These are phyloP conservation scores for Coboldia fuscipes DNA, from an alignment of 1,140 invertebrate species.

Conservation along the genomic window DNA sequence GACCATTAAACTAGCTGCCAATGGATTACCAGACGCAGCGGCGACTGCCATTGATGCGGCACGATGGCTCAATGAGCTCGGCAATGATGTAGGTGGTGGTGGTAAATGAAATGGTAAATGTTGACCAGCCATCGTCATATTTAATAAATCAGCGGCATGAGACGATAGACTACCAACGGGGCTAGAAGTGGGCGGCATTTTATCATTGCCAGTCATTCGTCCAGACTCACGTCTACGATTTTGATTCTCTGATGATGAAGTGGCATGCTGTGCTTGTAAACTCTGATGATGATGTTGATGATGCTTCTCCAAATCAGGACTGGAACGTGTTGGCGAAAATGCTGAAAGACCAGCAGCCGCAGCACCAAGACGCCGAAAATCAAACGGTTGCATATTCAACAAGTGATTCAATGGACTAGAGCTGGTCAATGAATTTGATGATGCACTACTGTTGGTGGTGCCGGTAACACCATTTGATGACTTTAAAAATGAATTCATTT, in stretches of 20 bases:
- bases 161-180: constrained; percentile 23
- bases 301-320: constrained; percentile 19
- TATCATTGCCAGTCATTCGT: constrained; percentile 20
- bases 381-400: constrained; percentile 89
- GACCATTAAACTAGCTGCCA: constrained; percentile 22
- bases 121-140: constrained; percentile 31
- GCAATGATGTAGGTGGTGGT: constrained; percentile 29
- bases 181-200: constrained; percentile 10
- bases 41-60: constrained; percentile 29
- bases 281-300: constrained; percentile 4
- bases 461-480: constrained; percentile 21
- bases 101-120: constrained; percentile 37
- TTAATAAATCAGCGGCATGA: constrained; percentile 29
- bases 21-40: constrained; percentile 18
- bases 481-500: constrained; percentile 22
- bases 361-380: constrained; percentile 57
- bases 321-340: constrained; percentile 13
- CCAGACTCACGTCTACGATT: constrained; percentile 24
- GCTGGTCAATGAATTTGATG: constrained; percentile 26
- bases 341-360: constrained; percentile 20
- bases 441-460: constrained; percentile 18
- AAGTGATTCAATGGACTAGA: constrained; percentile 64
- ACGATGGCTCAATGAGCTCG: constrained; percentile 26
- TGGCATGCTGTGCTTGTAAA: constrained; percentile 12
- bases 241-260: constrained; percentile 14